Evolutionary conservation across 2,113 vertebrate species (phyloP).

Genomic region (Ploceus nigricollis): DNA sequence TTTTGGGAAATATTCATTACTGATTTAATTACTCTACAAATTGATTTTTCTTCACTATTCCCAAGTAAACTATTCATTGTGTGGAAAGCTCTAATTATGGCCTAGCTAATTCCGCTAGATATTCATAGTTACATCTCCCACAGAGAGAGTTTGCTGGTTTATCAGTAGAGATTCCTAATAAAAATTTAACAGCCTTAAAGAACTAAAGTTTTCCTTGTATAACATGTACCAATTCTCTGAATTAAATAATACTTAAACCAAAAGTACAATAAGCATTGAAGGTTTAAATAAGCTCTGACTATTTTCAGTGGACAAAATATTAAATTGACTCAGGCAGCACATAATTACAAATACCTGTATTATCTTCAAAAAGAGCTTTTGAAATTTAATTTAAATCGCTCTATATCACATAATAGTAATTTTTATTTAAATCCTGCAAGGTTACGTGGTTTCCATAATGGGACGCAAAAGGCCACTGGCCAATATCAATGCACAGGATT

Average conservation of each 20-base stretch:
- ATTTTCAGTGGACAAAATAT: not conserved
- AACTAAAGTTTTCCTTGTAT: not conserved
- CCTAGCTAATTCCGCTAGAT: constrained; percentile 3
- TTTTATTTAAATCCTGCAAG: constrained; percentile 56
- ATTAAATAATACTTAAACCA: not conserved
- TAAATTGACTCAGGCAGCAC: not conserved
- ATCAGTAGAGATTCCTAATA: not conserved
- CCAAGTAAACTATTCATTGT: constrained; percentile 13
- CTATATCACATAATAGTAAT: not conserved
- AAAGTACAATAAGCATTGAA: not conserved
- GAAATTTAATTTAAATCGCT: not conserved
- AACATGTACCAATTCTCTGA: not conserved
- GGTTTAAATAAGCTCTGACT: not conserved
- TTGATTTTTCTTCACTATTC: constrained; percentile 17
- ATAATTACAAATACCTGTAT: not conserved
- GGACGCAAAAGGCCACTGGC: constrained; percentile 83
- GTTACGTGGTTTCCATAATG: constrained; percentile 86
- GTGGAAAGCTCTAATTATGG: constrained; percentile 11
- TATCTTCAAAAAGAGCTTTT: not conserved
- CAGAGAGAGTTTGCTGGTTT: not conserved
- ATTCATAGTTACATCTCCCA: constrained; percentile 39
- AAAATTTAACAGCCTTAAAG: not conserved
- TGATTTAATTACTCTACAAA: constrained; percentile 17
- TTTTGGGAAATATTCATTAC: not conserved
- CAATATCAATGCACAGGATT: constrained; percentile 76